Percentiles rank a stretch among this genome's conserved stretches.
Conservation (phyloP, 1,140 invertebrate genomes). For the Drosophila repletoides region DNA sequence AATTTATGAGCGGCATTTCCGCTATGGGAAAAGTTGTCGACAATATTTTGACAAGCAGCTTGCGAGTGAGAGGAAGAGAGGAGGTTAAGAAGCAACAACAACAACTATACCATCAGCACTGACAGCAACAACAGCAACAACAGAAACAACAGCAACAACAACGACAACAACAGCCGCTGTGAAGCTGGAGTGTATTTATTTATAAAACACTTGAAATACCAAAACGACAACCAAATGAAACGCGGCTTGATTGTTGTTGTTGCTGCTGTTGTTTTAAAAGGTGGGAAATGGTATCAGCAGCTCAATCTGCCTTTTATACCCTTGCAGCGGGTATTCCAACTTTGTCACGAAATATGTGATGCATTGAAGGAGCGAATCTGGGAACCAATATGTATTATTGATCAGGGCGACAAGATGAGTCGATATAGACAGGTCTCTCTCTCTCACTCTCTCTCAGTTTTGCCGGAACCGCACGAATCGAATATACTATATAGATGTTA, state of each 20-base stretch:
- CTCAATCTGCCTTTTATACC: constrained; percentile 41
- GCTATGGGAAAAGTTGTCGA: constrained; percentile 31
- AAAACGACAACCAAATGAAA: constrained; percentile 60
- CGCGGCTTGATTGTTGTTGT: constrained; percentile 54
- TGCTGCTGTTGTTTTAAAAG: background rate
- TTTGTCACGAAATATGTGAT: too few species aligned
- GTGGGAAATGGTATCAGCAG: constrained; percentile 36
- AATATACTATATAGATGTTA: too few species aligned
- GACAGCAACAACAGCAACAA: constrained; percentile 7
- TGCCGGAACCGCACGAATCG: too few species aligned
- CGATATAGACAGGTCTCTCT: too few species aligned
- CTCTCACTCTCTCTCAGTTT: too few species aligned
- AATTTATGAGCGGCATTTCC: constrained; percentile 75
- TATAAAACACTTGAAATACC: constrained; percentile 75
- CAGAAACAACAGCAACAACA: constrained; percentile 31
- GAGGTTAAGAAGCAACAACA: constrained; percentile 2
- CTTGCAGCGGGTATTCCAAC: too few species aligned
- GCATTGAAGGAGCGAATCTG: too few species aligned
- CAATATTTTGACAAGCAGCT: constrained; percentile 32
- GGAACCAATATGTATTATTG: too few species aligned
- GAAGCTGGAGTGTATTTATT: constrained; percentile 58
- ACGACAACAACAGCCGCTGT: constrained; percentile 19
- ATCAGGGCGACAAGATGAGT: too few species aligned
- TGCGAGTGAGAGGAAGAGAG: constrained; percentile 18
- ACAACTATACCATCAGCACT: constrained; percentile 1